phyloP scores from a whole-genome alignment of 2,113 vertebrate species.

The Peucedramus taeniatus region DNA sequence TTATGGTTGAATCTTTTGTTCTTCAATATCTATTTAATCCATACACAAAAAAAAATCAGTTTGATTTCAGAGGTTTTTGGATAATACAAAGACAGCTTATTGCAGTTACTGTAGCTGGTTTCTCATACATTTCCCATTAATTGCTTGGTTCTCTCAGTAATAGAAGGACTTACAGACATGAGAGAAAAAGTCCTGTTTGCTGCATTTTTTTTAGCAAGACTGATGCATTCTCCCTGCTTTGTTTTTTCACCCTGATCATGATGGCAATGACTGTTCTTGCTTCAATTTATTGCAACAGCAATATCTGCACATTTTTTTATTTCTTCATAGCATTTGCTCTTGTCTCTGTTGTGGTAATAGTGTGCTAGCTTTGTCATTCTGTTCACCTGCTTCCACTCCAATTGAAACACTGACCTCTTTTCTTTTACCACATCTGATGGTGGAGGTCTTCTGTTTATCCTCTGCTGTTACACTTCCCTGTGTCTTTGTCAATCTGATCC shows the following conservation, averaged over 20 bases:
- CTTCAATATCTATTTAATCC: background rate
- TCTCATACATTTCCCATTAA: background rate
- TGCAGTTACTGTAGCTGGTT: background rate
- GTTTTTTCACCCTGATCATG: background rate
- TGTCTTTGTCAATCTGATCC: background rate
- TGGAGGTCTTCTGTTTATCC: background rate
- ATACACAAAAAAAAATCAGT: background rate
- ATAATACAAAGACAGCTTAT: background rate
- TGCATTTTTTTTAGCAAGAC: background rate
- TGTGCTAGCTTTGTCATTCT: background rate
- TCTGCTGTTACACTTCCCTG: background rate
- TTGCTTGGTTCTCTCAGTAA: background rate
- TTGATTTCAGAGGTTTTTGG: background rate
- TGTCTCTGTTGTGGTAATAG: fast-evolving
- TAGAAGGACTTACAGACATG: background rate
- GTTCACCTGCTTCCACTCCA: background rate
- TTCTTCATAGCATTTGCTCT: background rate
- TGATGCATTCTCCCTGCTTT: background rate
- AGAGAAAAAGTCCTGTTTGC: background rate
- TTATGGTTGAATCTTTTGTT: background rate
- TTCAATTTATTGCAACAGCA: background rate
- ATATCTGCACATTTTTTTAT: background rate
- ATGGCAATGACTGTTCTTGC: background rate
- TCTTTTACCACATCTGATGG: background rate
- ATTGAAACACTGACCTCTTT: background rate